Conservation (phyloP, 2,113 vertebrate species). For the Steatornis caripensis region DNA sequence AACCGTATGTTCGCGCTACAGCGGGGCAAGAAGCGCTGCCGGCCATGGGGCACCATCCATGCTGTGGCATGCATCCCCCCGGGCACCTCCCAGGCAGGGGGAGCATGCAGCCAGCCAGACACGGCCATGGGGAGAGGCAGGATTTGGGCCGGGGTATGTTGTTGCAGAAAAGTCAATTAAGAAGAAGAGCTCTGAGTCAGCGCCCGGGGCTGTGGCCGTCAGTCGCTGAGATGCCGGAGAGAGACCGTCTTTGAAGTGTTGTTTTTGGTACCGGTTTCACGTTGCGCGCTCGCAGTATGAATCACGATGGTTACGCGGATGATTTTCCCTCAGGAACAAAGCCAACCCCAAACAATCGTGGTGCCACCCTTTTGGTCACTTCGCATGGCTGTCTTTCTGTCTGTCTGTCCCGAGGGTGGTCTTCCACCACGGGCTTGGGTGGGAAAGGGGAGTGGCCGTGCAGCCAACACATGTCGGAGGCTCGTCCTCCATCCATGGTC, state of each 20-base stretch:
- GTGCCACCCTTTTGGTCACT: background rate
- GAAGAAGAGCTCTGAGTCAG: slow-evolving; percentile 62
- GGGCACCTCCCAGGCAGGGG: background rate
- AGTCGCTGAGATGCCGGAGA: background rate
- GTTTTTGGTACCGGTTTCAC: slow-evolving; percentile 37
- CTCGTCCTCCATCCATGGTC: accelerated
- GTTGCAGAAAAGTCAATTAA: slow-evolving; percentile 34
- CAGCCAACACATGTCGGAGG: accelerated
- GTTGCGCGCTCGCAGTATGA: background rate
- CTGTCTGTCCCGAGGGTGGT: background rate
- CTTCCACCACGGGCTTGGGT: background rate
- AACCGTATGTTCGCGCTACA: background rate
- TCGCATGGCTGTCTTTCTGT: background rate
- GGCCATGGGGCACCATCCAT: background rate
- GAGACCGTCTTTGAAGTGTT: slow-evolving; percentile 33
- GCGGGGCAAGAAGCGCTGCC: background rate
- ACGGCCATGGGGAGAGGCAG: background rate
- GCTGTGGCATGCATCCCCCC: accelerated
- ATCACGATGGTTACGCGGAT: slow-evolving; percentile 16
- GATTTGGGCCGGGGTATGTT: background rate
- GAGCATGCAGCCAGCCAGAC: slow-evolving; percentile 12
- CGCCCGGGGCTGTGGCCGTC: background rate
- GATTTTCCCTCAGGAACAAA: slow-evolving; percentile 39
- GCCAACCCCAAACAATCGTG: background rate
- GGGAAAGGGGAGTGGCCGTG: accelerated